phyloP scores from a whole-genome alignment of 92 coral and sea anemone species.

The Zoanthus solanderi region DNA sequence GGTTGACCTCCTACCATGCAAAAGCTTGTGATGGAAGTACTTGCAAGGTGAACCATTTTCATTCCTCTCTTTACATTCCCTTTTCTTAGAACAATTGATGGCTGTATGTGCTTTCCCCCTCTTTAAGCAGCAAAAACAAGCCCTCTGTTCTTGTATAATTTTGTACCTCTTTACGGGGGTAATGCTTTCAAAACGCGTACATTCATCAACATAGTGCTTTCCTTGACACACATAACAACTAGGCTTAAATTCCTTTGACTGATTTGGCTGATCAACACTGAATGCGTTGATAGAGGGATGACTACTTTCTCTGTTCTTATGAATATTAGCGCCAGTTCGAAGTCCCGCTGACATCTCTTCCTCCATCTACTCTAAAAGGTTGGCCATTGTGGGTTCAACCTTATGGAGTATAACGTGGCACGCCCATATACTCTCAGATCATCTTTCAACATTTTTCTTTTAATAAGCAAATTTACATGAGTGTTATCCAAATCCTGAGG shows the following conservation, averaged over 20 bases:
- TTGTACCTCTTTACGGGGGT: constrained; percentile 56
- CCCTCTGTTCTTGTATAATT: constrained; percentile 56
- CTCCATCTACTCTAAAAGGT: constrained; percentile 65
- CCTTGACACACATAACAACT: constrained; percentile 63
- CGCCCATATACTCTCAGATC: constrained; percentile 68
- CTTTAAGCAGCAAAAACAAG: constrained; percentile 66
- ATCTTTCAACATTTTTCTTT: constrained; percentile 60
- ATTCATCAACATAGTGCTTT: constrained; percentile 62
- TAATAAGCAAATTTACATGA: constrained; percentile 30
- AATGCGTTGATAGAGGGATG: neutral
- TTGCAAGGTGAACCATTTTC: constrained; percentile 50
- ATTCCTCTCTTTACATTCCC: constrained; percentile 35
- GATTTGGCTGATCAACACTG: neutral
- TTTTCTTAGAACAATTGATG: constrained; percentile 49
- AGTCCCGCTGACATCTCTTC: constrained; percentile 60
- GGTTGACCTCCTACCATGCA: neutral
- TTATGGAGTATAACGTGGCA: constrained; percentile 45
- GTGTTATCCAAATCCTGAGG: constrained; percentile 70
- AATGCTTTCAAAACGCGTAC: constrained; percentile 45
- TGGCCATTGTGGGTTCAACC: constrained; percentile 57
- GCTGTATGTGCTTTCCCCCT: constrained; percentile 59
- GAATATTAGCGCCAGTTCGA: constrained; percentile 66
- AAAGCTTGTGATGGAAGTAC: constrained; percentile 54
- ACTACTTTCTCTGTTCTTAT: constrained; percentile 11
- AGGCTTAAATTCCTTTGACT: too few relatives aligned